A percentile compares a stretch with the other conserved stretches of the same genome.
Evolutionary conservation across 2,113 vertebrate species (phyloP).

Genomic region (Copsychus sechellarum): DNA sequence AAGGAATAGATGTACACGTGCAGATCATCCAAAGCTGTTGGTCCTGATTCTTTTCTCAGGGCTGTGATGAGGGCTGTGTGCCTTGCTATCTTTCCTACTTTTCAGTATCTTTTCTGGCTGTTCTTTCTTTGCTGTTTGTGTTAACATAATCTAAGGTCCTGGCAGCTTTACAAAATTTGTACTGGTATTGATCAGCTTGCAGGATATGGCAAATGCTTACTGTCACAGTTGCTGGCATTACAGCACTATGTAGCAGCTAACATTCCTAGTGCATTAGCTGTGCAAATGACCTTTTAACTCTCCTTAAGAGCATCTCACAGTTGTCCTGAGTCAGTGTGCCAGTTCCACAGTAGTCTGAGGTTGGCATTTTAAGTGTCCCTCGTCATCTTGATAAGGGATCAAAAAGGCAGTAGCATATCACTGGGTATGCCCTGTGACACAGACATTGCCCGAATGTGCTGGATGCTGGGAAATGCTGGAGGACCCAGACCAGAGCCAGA

Average conservation of each 20-base stretch:
- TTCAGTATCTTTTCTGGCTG: background rate
- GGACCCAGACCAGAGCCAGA: background rate
- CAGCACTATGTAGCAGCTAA: background rate
- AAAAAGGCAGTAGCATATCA: background rate
- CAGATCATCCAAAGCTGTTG: background rate
- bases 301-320: background rate
- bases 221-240: background rate
- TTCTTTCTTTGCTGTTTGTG: background rate
- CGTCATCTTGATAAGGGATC: background rate
- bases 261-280: conserved; percentile 3
- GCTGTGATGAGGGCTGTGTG: background rate
- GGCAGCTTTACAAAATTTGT: background rate
- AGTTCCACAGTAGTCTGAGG: background rate
- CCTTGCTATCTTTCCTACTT: background rate
- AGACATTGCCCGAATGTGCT: background rate
- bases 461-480: background rate
- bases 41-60: background rate
- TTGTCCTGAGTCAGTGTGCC: background rate
- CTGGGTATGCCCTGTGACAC: background rate
- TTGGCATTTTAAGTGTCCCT: conserved; percentile 27
- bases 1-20: background rate
- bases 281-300: conserved; percentile 34
- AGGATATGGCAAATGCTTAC: background rate
- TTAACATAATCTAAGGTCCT: background rate
- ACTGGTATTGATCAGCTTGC: background rate